phyloP scores from a whole-genome alignment of 53 echinoderm and acorn worm genomes.

The Patiria pectinifera region DNA sequence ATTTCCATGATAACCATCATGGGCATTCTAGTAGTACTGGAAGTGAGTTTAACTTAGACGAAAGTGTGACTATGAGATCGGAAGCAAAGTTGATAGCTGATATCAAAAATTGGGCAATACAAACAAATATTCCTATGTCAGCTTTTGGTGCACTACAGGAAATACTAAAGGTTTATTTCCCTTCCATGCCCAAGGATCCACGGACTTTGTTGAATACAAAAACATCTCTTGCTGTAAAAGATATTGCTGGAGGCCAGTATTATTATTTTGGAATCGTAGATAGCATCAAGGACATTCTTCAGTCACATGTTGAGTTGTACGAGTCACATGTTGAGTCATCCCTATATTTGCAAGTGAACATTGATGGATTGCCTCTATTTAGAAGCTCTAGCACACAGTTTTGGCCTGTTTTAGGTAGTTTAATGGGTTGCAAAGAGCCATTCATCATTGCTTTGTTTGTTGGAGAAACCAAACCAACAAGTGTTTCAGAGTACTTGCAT shows the following conservation, averaged over 20 bases:
- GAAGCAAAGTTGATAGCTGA: slow-evolving; percentile 30
- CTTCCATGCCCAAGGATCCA: slow-evolving; percentile 63
- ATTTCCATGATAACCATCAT: not conserved
- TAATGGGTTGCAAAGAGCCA: slow-evolving; percentile 34
- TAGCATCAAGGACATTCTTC: slow-evolving; percentile 9
- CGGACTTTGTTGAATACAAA: slow-evolving; percentile 55
- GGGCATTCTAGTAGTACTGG: not conserved
- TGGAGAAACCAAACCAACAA: slow-evolving; percentile 35
- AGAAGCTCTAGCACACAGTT: slow-evolving; percentile 49
- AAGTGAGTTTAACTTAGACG: slow-evolving; percentile 3
- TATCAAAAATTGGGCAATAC: slow-evolving; percentile 26
- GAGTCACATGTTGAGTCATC: slow-evolving; percentile 1
- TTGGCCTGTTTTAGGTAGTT: slow-evolving; percentile 50
- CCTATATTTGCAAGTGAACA: slow-evolving; percentile 41
- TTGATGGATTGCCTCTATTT: slow-evolving; percentile 48
- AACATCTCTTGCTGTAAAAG: slow-evolving; percentile 32
- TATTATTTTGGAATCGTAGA: slow-evolving; percentile 67
- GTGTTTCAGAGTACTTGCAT: slow-evolving; percentile 48
- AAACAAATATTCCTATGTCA: slow-evolving; percentile 43
- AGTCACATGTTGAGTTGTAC: slow-evolving; percentile 33
- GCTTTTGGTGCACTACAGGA: slow-evolving; percentile 48
- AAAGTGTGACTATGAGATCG: slow-evolving; percentile 8
- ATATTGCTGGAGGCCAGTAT: slow-evolving; percentile 68
- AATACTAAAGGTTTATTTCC: slow-evolving; percentile 35
- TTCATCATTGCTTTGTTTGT: slow-evolving; percentile 42